phyloP scores from a whole-genome alignment of 2,888 invertebrate genomes.

The Ceriagrion tenellum region DNA sequence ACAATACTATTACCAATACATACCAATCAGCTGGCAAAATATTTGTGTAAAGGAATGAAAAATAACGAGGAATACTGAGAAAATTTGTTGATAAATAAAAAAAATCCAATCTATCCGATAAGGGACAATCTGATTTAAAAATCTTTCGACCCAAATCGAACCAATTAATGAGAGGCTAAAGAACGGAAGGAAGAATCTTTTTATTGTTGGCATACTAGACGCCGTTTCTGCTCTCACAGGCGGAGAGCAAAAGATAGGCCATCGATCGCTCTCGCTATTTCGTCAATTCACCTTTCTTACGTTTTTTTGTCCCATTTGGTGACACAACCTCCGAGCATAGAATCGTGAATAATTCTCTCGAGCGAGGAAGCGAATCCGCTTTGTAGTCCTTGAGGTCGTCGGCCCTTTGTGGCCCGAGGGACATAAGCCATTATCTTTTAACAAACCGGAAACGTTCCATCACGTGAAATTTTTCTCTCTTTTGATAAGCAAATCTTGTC shows the following conservation, averaged over 20 bases:
- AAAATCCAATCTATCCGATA: background rate
- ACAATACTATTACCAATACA: no score
- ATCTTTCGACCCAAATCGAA: background rate
- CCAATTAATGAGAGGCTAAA: background rate
- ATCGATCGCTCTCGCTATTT: background rate
- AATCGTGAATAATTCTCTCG: background rate
- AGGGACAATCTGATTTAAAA: background rate
- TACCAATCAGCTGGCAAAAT: no score
- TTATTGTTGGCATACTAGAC: background rate
- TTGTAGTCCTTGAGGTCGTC: background rate
- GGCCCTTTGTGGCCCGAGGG: background rate
- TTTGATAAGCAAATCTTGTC: background rate
- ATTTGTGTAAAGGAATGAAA: no score
- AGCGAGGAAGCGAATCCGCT: background rate
- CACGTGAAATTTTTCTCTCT: no score
- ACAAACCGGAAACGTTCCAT: background rate
- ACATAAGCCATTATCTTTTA: background rate
- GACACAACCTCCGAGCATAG: background rate
- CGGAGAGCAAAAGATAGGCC: background rate
- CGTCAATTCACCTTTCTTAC: background rate
- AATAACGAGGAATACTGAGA: no score
- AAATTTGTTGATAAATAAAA: no score
- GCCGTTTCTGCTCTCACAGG: background rate
- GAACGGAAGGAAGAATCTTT: background rate
- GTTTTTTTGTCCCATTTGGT: background rate